Percentiles rank a stretch among this genome's conserved stretches.
Conservation (phyloP, 2,888 invertebrate species). For the Drosophila mimica region DNA sequence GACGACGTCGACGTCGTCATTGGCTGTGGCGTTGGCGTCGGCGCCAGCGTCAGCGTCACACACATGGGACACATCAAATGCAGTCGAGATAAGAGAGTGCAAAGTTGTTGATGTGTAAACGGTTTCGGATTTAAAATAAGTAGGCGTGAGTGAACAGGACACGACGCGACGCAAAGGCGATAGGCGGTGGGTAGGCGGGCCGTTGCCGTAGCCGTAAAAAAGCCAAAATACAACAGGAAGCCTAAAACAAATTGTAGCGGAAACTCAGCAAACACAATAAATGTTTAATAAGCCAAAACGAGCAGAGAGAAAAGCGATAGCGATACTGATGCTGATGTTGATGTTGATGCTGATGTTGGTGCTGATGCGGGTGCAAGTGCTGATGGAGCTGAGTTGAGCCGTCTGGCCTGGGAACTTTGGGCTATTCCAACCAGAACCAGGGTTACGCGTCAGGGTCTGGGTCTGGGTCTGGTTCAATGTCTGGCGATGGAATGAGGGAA, state of each 20-base stretch:
- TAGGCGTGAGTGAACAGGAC: conserved; percentile 47
- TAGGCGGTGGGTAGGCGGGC: background rate
- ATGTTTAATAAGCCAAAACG: conserved; percentile 78
- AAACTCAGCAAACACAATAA: conserved; percentile 77
- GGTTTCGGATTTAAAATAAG: conserved; percentile 69
- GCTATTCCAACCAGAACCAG: conserved; percentile 6
- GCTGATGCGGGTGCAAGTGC: background rate
- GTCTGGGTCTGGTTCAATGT: conserved; percentile 3
- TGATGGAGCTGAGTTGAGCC: conserved; percentile 25
- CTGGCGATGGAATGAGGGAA: background rate
- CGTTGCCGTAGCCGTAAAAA: conserved; percentile 26
- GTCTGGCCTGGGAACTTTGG: conserved; percentile 11
- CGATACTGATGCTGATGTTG: conserved; percentile 9
- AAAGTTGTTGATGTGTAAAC: conserved; percentile 71
- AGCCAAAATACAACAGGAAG: conserved; percentile 55
- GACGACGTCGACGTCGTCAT: background rate
- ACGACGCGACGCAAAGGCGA: background rate
- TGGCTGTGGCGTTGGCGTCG: background rate
- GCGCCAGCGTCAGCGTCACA: conserved; percentile 3
- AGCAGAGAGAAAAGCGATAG: conserved; percentile 48
- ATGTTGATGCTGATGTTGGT: background rate
- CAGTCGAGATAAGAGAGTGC: conserved; percentile 67
- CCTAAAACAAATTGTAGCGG: conserved; percentile 77
- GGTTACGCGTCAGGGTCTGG: conserved; percentile 1
- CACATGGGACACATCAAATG: conserved; percentile 68